A percentile compares a stretch with the other conserved stretches of the same genome.
Conservation (phyloP, 2,797 vertebrate genomes). For the Microctenopoma lineatum region DNA sequence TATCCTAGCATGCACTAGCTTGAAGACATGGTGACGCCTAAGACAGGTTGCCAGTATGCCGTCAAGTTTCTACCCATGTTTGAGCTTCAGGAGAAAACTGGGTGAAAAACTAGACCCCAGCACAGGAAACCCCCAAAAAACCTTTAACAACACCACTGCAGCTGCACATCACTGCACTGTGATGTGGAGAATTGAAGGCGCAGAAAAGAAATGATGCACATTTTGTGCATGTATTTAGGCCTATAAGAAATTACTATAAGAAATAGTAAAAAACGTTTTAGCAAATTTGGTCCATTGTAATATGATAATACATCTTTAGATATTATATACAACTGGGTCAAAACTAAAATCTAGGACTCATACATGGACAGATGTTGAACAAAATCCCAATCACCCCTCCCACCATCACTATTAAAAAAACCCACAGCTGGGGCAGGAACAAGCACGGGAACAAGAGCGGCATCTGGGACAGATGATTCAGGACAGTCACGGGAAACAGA, state of each 20-base stretch:
- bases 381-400: conserved; percentile 59
- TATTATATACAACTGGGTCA: conserved; percentile 21
- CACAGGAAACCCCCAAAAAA: not conserved
- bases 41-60: conserved; percentile 57
- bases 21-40: conserved; percentile 48
- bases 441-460: conserved; percentile 67
- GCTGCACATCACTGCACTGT: not conserved
- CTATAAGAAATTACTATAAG: not conserved
- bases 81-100: conserved; percentile 22
- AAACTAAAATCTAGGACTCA: conserved; percentile 42
- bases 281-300: not conserved
- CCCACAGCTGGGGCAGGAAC: conserved; percentile 45
- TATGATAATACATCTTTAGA: not conserved
- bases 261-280: not conserved
- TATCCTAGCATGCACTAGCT: conserved; percentile 63
- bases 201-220: not conserved
- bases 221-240: conserved; percentile 11
- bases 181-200: not conserved
- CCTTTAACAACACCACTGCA: conserved; percentile 1
- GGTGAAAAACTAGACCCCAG: conserved; percentile 24
- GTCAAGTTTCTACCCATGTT: conserved; percentile 37
- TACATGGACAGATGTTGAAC: conserved; percentile 65
- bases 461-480: conserved; percentile 74
- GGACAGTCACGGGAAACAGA: conserved; percentile 53
- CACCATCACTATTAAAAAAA: conserved; percentile 20